Percentiles rank a stretch among this genome's conserved stretches.
phyloP scores from a whole-genome alignment of 2,797 vertebrate species.

The Psittacula derbiana region DNA sequence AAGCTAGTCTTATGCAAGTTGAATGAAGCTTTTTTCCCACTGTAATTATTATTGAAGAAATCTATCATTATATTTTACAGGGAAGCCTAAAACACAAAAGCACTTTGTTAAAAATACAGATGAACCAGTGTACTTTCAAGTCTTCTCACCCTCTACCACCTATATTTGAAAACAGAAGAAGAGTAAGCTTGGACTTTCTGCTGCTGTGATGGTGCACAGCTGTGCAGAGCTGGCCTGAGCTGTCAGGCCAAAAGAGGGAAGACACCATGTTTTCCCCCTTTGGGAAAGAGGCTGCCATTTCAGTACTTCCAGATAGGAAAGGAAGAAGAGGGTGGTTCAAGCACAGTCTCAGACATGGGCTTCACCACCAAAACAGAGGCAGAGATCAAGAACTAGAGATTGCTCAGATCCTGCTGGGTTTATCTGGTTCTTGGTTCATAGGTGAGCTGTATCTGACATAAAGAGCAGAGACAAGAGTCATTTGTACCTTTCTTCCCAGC shows the following conservation, averaged over 20 bases:
- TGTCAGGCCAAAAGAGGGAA: background rate
- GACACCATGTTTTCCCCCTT: background rate
- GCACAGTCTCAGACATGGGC: background rate
- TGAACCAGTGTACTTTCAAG: background rate
- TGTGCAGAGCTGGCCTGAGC: background rate
- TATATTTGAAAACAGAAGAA: background rate
- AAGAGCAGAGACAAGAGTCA: background rate
- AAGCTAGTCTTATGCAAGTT: slow-evolving; percentile 39
- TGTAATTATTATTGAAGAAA: slow-evolving; percentile 5
- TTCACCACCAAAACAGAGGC: background rate
- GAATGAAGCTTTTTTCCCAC: background rate
- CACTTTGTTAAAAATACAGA: background rate
- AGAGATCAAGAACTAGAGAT: background rate
- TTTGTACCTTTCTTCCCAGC: background rate
- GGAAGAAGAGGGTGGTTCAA: background rate
- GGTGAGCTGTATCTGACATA: background rate
- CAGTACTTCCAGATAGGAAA: background rate
- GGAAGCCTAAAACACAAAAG: background rate
- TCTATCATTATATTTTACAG: slow-evolving; percentile 11
- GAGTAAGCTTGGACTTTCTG: background rate
- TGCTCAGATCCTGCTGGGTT: background rate
- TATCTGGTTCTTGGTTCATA: background rate
- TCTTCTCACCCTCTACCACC: background rate
- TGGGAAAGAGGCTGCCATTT: background rate
- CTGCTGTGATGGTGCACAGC: background rate